Conservation (phyloP, 2,797 vertebrate species). For the Antrozous pallidus region DNA sequence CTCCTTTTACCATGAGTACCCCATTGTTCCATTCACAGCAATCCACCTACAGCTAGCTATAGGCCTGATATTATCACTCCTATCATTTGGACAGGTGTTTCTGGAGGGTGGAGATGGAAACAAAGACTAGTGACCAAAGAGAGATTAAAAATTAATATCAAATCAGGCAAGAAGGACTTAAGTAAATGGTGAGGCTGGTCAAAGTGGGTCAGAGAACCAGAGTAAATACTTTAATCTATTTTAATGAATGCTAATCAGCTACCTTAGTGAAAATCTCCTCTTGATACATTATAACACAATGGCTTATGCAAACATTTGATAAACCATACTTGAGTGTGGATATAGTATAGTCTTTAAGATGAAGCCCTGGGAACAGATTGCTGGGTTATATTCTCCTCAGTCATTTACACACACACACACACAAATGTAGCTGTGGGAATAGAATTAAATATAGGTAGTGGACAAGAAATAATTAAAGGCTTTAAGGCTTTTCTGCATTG, state of each 20-base stretch:
- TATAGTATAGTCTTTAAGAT: not conserved
- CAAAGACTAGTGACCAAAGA: not conserved
- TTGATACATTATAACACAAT: not conserved
- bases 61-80: not conserved
- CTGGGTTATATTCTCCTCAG: not conserved
- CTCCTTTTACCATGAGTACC: not conserved
- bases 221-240: not conserved
- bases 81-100: conserved; percentile 8
- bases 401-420: not conserved
- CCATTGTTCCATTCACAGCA: not conserved
- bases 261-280: not conserved
- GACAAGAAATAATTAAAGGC: conserved; percentile 11
- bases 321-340: not conserved
- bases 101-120: not conserved
- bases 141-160: conserved; percentile 22
- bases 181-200: not conserved
- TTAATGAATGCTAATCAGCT: conserved; percentile 31
- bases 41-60: not conserved
- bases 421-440: not conserved
- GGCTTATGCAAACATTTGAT: conserved; percentile 21
- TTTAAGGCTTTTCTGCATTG: not conserved
- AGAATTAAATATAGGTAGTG: not conserved
- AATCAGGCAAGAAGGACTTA: not conserved
- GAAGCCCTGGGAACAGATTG: not conserved
- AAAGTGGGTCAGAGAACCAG: not conserved